These are phyloP conservation scores for Cirrhinus mrigala DNA, from an alignment of 2,797 vertebrate species.

Conservation along the genomic window DNA sequence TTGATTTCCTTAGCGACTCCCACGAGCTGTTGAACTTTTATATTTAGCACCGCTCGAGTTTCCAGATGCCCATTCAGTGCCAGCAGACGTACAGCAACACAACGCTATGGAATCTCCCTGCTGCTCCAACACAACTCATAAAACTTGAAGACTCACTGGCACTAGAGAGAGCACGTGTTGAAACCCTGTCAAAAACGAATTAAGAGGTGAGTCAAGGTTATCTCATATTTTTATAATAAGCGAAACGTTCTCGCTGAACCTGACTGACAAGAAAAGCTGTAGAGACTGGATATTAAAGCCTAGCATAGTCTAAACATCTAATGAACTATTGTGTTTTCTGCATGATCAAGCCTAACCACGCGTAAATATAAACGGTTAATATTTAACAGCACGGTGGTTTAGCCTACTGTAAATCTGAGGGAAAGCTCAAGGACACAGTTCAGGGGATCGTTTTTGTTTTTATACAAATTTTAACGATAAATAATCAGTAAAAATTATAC, in stretches of 20 bases:
- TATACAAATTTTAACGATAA: background rate
- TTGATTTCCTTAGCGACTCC: constrained; percentile 50
- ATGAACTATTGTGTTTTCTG: background rate
- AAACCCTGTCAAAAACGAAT: background rate
- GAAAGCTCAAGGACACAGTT: background rate
- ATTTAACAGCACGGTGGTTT: background rate
- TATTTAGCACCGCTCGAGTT: constrained; percentile 81
- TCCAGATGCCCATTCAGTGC: constrained; percentile 69
- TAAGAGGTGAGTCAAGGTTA: constrained; percentile 35
- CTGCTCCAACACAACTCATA: constrained; percentile 19
- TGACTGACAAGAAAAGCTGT: background rate
- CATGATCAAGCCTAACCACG: background rate
- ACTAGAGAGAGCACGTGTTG: background rate
- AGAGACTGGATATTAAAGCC: background rate
- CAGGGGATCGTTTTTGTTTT: background rate
- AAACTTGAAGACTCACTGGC: background rate
- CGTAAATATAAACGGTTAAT: background rate
- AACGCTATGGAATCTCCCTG: constrained; percentile 48
- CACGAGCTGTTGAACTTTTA: constrained; percentile 70
- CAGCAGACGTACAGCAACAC: constrained; percentile 63
- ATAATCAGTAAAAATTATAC: background rate
- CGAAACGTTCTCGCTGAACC: background rate
- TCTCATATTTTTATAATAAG: background rate
- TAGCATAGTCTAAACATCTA: background rate
- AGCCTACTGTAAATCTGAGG: background rate